Evolutionary conservation across 1,140 invertebrate genomes (phyloP).

Genomic region (Pseudomyrmex gracilis): DNA sequence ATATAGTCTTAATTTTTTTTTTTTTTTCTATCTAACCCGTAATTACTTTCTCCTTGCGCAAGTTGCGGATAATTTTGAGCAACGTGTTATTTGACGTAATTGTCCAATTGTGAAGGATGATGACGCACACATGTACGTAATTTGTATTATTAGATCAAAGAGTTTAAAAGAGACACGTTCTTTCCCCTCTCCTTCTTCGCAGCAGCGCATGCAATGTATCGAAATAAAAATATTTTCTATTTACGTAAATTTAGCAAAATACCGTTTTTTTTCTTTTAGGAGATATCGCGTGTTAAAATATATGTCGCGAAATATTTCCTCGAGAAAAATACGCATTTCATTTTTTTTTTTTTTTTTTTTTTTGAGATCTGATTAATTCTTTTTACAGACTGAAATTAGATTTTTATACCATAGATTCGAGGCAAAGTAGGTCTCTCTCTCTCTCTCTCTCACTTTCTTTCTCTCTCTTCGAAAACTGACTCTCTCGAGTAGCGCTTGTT

Average conservation of each 20-base stretch:
- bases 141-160: slow-evolving; percentile 24
- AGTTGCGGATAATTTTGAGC: slow-evolving; percentile 21
- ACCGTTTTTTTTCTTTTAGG: too few species aligned
- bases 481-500: slow-evolving; percentile 58
- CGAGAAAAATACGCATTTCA: too few species aligned
- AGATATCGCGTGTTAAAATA: too few species aligned
- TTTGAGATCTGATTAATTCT: too few species aligned
- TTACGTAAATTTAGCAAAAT: too few species aligned
- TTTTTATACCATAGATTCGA: not conserved
- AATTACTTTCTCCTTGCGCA: not conserved
- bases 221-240: not conserved
- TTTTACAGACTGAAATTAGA: too few species aligned
- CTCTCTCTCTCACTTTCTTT: too few species aligned
- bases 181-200: not conserved
- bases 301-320: too few species aligned
- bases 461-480: too few species aligned
- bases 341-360: too few species aligned
- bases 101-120: not conserved
- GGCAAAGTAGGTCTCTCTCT: not conserved
- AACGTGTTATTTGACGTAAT: not conserved
- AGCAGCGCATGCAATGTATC: not conserved
- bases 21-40: too few species aligned
- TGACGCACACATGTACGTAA: not conserved
- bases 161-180: not conserved
- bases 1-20: not conserved